Percentiles rank a stretch among this genome's conserved stretches.
These are phyloP conservation scores for Apteryx mantelli DNA, from an alignment of 2,113 vertebrate genomes.

Conservation along the genomic window DNA sequence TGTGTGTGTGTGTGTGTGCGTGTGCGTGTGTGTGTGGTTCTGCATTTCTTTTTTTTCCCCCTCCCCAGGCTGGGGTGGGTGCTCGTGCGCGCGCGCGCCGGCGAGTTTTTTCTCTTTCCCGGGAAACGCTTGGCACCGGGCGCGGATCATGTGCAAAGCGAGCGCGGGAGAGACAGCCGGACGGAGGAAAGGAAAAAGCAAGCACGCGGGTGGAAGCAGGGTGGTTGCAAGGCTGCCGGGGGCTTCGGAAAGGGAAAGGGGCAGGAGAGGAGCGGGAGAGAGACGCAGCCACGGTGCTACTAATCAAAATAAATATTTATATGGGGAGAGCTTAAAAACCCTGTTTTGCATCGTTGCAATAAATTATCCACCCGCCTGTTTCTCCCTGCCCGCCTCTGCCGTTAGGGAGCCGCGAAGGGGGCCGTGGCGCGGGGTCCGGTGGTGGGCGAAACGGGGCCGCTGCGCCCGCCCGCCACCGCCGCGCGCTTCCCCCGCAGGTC, in stretches of 20 bases:
- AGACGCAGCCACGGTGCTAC: background rate
- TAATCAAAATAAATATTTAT: slow-evolving; percentile 77
- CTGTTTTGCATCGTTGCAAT: slow-evolving; percentile 67
- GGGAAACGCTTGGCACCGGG: slow-evolving; percentile 43
- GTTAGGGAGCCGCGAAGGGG: slow-evolving; percentile 7
- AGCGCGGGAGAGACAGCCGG: background rate
- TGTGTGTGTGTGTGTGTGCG: slow-evolving; percentile 28
- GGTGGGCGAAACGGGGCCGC: no score
- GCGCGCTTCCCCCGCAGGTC: background rate
- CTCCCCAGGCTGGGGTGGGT: background rate
- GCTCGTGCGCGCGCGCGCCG: no score
- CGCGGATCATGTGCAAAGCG: background rate
- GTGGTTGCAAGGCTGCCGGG: background rate
- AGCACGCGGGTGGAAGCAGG: background rate
- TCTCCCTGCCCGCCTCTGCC: background rate
- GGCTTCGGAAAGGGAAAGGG: background rate
- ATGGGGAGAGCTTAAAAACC: slow-evolving; percentile 63
- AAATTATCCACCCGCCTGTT: slow-evolving; percentile 75
- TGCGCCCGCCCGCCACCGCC: no score
- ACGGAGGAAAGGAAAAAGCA: background rate
- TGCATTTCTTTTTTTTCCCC: background rate
- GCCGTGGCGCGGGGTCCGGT: background rate
- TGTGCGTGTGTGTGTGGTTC: background rate
- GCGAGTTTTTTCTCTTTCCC: background rate
- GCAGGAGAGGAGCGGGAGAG: background rate